Percentiles rank a stretch among this genome's conserved stretches.
These are phyloP conservation scores for Crocallis elinguaria DNA, from an alignment of 2,888 invertebrate species.

Conservation along the genomic window DNA sequence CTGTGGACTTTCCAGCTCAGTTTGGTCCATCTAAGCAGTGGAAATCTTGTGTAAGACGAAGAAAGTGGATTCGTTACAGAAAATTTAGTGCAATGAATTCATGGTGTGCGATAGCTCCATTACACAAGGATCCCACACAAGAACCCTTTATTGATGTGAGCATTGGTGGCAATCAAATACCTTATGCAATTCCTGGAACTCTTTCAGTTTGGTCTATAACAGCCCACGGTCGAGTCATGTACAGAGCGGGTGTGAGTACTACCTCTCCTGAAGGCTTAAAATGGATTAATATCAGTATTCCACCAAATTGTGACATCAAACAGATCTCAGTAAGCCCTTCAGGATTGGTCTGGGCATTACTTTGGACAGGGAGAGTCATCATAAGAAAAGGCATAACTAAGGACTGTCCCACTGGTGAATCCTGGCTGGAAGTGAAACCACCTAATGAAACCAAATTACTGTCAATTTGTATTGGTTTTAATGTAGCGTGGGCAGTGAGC, in stretches of 20 bases:
- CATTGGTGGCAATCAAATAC: slow-evolving; percentile 93
- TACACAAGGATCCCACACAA: slow-evolving; percentile 95
- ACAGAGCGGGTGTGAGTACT: slow-evolving; percentile 91
- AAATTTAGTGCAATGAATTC: slow-evolving; percentile 95
- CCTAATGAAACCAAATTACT: slow-evolving; percentile 88
- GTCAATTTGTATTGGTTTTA: slow-evolving; percentile 92
- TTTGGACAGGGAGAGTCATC: slow-evolving; percentile 93
- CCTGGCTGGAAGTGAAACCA: slow-evolving; percentile 93
- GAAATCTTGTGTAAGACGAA: slow-evolving; percentile 95
- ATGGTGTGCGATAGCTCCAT: slow-evolving; percentile 96
- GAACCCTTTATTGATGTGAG: slow-evolving; percentile 97
- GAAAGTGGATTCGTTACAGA: slow-evolving; percentile 95
- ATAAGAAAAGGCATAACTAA: slow-evolving; percentile 93
- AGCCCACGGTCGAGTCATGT: slow-evolving; percentile 95
- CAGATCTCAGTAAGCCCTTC: slow-evolving; percentile 94
- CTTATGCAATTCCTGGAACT: slow-evolving; percentile 90
- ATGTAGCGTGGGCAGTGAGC: slow-evolving; percentile 92
- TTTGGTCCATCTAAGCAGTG: slow-evolving; percentile 93
- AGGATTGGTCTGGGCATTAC: slow-evolving; percentile 94
- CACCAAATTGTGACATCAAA: slow-evolving; percentile 91
- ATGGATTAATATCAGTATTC: slow-evolving; percentile 92
- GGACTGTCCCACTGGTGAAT: slow-evolving; percentile 88
- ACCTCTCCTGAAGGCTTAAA: slow-evolving; percentile 94
- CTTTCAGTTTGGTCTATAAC: slow-evolving; percentile 97
- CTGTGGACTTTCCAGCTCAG: slow-evolving; percentile 94